Evolutionary conservation across 2,888 invertebrate genomes (phyloP).

Genomic region (Glyphotaelius pellucidus): DNA sequence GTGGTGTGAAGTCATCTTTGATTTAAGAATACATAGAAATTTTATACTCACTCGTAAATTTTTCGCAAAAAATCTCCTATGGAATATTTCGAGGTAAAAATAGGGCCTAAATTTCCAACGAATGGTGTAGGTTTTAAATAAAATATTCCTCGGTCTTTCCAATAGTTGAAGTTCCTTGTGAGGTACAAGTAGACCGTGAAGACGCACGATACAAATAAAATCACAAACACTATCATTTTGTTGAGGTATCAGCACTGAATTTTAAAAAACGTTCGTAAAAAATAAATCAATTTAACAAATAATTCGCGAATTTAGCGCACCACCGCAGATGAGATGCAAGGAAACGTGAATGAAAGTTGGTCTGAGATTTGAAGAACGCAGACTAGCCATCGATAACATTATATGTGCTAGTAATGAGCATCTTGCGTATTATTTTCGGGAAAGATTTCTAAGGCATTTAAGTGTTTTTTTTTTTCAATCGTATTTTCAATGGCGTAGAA

Average conservation of each 20-base stretch:
- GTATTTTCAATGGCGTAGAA: too few relatives aligned
- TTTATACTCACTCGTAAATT: slow-evolving; percentile 67
- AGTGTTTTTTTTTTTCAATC: too few relatives aligned
- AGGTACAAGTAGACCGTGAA: slow-evolving; percentile 64
- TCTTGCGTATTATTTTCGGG: too few relatives aligned
- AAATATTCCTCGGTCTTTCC: slow-evolving; percentile 67
- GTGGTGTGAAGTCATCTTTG: too few relatives aligned
- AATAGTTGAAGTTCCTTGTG: slow-evolving; percentile 67
- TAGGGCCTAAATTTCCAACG: slow-evolving; percentile 68
- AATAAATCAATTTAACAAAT: background rate
- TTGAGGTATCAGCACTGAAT: background rate
- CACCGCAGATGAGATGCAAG: background rate
- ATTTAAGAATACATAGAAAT: too few relatives aligned
- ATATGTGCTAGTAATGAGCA: too few relatives aligned
- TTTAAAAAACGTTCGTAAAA: background rate
- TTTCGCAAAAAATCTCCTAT: slow-evolving; percentile 67
- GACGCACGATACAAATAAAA: slow-evolving; percentile 48
- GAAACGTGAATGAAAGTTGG: background rate
- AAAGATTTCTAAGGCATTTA: too few relatives aligned
- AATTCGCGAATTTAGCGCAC: background rate
- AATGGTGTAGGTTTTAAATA: slow-evolving; percentile 67
- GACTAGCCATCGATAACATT: background rate
- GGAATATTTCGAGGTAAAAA: slow-evolving; percentile 65
- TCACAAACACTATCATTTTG: slow-evolving; percentile 44
- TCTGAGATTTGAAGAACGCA: background rate